phyloP scores from a whole-genome alignment of 1,140 invertebrate genomes.

The Propsilocerus akamusi region DNA sequence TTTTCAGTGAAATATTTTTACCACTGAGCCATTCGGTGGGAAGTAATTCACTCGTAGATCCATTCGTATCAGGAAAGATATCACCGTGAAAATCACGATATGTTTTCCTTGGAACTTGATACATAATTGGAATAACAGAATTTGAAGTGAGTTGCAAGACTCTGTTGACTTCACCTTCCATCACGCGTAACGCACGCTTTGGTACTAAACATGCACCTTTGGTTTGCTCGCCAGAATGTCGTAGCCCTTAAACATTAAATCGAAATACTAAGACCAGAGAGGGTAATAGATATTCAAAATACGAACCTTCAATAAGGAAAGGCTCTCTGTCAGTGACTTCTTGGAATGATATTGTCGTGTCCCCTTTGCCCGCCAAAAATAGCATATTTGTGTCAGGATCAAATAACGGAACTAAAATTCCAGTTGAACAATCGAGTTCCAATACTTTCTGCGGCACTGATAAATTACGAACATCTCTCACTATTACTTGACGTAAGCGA shows the following conservation, averaged over 20 bases:
- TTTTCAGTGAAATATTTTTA: constrained; percentile 45
- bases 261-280: background rate
- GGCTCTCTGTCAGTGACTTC: constrained; percentile 72
- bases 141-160: constrained; percentile 66
- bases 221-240: constrained; percentile 56
- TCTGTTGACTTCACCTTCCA: constrained; percentile 87
- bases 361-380: constrained; percentile 83
- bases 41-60: constrained; percentile 51
- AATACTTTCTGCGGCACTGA: constrained; percentile 55
- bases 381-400: constrained; percentile 88
- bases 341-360: constrained; percentile 71
- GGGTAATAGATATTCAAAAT: constrained; percentile 4
- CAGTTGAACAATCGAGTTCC: constrained; percentile 75
- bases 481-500: constrained; percentile 64
- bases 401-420: constrained; percentile 73
- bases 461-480: constrained; percentile 72
- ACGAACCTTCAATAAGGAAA: constrained; percentile 61
- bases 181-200: constrained; percentile 78
- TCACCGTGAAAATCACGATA: constrained; percentile 86
- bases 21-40: constrained; percentile 61
- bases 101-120: constrained; percentile 88
- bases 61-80: constrained; percentile 74
- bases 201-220: constrained; percentile 83
- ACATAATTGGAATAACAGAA: constrained; percentile 78
- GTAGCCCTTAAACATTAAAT: constrained; percentile 9